These are phyloP conservation scores for Copsychus sechellarum DNA, from an alignment of 2,113 vertebrate species.

Conservation along the genomic window DNA sequence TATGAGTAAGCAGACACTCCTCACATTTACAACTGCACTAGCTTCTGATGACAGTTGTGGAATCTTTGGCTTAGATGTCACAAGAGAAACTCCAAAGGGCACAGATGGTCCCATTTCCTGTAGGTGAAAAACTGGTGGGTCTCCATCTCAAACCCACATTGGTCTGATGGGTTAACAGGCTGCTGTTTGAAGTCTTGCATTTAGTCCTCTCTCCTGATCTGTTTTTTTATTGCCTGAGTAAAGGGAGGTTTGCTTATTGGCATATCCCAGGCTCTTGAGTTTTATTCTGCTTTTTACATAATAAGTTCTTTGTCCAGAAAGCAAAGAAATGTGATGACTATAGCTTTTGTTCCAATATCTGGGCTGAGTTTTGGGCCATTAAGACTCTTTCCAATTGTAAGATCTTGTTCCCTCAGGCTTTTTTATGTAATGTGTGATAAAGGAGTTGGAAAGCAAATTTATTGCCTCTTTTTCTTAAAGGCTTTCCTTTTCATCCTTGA, in stretches of 20 bases:
- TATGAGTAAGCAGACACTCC: not conserved
- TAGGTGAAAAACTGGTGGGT: not conserved
- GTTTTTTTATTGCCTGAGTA: not conserved
- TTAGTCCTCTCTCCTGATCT: not conserved
- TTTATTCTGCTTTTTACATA: slow-evolving; percentile 24
- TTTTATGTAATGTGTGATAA: slow-evolving; percentile 46
- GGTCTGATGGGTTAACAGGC: not conserved
- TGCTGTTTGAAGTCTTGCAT: not conserved
- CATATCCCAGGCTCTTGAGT: not conserved
- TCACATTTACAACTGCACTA: not conserved
- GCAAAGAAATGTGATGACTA: slow-evolving; percentile 52
- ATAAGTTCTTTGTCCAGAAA: slow-evolving; percentile 42
- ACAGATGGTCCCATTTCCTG: not conserved
- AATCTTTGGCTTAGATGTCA: not conserved
- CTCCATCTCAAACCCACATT: not conserved
- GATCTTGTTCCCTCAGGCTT: slow-evolving; percentile 27
- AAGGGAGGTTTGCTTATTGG: not conserved
- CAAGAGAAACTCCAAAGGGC: not conserved
- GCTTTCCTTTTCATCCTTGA: slow-evolving; percentile 21
- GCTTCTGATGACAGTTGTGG: not conserved
- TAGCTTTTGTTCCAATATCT: slow-evolving; percentile 38
- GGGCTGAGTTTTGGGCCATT: slow-evolving; percentile 10
- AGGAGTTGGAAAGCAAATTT: slow-evolving; percentile 43
- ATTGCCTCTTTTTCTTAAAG: slow-evolving; percentile 47
- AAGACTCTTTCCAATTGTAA: slow-evolving; percentile 52